Evolutionary conservation across 2,113 vertebrate genomes (phyloP).

Genomic region (Antidorcas marsupialis): DNA sequence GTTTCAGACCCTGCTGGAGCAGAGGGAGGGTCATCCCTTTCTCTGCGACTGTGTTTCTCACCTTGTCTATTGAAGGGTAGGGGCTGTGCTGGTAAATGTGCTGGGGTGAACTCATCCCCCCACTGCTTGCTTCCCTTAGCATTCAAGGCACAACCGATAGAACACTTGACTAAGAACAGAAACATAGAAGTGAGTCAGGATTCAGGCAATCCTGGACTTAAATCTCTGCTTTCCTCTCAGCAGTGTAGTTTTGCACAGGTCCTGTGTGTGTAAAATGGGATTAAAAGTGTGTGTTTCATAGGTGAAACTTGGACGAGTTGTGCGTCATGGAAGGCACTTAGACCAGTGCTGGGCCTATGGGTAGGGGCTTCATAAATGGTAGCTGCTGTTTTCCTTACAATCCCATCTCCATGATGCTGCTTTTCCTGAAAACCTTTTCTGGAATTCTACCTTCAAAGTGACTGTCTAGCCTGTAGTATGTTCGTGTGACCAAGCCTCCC

Average conservation of each 20-base stretch:
- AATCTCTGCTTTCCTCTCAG: constrained; percentile 21
- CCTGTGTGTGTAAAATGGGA: neutral
- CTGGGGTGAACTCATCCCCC: neutral
- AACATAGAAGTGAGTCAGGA: constrained; percentile 21
- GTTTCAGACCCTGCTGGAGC: neutral
- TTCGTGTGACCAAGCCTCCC: neutral
- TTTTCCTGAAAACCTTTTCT: constrained; percentile 17
- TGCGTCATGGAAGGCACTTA: neutral
- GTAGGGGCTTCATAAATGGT: neutral
- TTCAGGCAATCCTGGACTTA: neutral
- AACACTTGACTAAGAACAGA: neutral
- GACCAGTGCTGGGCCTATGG: neutral
- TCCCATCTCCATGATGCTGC: neutral
- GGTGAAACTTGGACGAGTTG: neutral
- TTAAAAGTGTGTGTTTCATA: neutral
- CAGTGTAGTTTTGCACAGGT: constrained; percentile 5
- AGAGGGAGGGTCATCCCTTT: neutral
- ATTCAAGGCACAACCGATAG: neutral
- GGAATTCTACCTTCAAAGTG: neutral
- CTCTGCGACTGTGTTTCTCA: constrained; percentile 4
- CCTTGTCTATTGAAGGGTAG: neutral
- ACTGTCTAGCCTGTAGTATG: neutral
- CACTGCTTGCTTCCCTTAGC: neutral
- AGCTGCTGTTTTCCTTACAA: neutral
- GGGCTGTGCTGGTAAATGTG: neutral